Base-by-base conservation (phyloP, 2,797 vertebrate species). In the Triplophysa bombifrons region DNA sequence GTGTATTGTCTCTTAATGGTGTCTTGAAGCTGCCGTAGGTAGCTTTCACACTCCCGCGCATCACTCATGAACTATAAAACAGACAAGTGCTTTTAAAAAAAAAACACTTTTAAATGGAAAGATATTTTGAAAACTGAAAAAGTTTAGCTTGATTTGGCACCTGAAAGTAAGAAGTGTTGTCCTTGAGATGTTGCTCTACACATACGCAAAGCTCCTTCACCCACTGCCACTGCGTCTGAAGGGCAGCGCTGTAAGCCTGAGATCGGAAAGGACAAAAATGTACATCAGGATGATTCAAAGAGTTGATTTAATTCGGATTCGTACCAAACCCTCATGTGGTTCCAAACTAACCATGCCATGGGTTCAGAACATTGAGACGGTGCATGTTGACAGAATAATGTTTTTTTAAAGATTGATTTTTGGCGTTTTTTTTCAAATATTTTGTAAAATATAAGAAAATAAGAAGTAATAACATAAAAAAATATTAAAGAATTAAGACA, bases 171-270 rank as follows among this genome's bases (percentile, higher is more conserved):
- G 95, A 90, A 0, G 93, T 90, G 70, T 99, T 99, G 86, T 98
- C 98, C 88, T 94, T 97, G 72, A 99, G 93, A 11, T 99, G 98
- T 82, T 97, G 96, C 81, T 99, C 98, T 46, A 99, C 96, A 20
- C 98, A 99, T 44, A 96, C 83, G 82, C 96, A 98, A 9, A 99
- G 93, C 91, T 99, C 96, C 72, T 93, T 94, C 80, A 99, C 96
- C 98, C 98, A 99, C 89, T 97, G 96, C 94, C 97, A 94, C 84
- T 99, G 98, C 0, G 94, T 98, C 90, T 97, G 95, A 78, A 98
- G 93, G 0, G 98, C 98, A 2, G 98, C 98, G 0, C 95, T 96
- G 90, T 99, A 99, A 4, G 98, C 97, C 98, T 99, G 89, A 0
- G 56, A 75, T 0, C 44, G 20, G 2, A 87, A 12, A 67, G 0